Evolutionary conservation across 2,888 invertebrate genomes (phyloP), one percentile per base, ranked within the genome.

Genomic region (Diploptera punctata): DNA sequence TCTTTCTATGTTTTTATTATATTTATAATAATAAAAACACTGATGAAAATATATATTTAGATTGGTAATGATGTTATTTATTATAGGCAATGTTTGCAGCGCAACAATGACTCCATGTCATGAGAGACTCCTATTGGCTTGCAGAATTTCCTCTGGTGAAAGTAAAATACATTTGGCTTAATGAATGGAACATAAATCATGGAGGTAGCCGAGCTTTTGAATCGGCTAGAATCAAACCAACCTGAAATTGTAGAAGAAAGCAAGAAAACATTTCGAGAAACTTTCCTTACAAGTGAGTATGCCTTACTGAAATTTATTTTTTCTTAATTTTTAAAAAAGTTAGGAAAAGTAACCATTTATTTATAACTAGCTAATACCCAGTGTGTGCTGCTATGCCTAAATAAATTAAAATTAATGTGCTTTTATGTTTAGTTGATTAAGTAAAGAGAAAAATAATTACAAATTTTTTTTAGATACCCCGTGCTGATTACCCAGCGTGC

Each of bases 281-380:
- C 90, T 78, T 92, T 93, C 81, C 87, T 86, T 80, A 86, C 87
- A 81, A 91, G 93, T 92, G 87, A 89, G 87, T 81, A 76, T 19
- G n/a, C n/a, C n/a, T n/a, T n/a, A n/a, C n/a, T n/a, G n/a, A n/a
- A n/a, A n/a, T 29, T n/a, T 29, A 60, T 24, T 24, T 52, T 52
- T 52, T 5, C 38, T 9, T 38, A 13, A 38, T 9, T 13, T 9
- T 38, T 38, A 38, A 18, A 31, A 68, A 24, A 24, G 33, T 31
- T 16, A 29, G 26, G n/a, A 19, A 21, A 49, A 44, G 19, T 24
- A 9, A n/a, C 19, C 18, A 7, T 10, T n/a, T n/a, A n/a, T n/a
- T n/a, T n/a, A n/a, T n/a, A n/a, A n/a, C n/a, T n/a, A n/a, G n/a
- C n/a, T n/a, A n/a, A n/a, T n/a, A n/a, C n/a, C n/a, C n/a, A n/a